Base-by-base conservation (phyloP, 2,888 invertebrate genomes). In the Megaustenia siamemsis region DNA sequence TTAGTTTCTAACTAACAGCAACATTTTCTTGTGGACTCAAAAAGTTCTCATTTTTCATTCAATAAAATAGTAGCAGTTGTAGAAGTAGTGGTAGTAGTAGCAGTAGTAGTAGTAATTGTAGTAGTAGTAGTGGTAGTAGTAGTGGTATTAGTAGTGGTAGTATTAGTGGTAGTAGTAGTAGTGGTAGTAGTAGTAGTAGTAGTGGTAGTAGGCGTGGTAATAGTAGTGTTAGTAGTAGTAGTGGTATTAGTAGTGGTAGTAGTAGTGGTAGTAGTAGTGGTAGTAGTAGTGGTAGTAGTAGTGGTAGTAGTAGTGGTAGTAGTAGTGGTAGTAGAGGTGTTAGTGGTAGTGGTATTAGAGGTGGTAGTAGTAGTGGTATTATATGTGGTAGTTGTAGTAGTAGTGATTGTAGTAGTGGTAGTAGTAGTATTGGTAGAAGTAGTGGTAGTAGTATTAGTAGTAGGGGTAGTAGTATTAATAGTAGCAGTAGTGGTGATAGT, bases 401-500 rank as follows among this genome's bases (percentile, higher is more conserved):
- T 56, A 15, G 56, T 56, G n/a, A 56, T 56, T 56, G 56, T 56
- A 21, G 56, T 21, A 56, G 56, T 56, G 56, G 56, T 56, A 3
- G n/a, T 60, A n/a, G 28, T 60, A 60, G 60, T 60, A 60, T n/a
- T 60, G 28, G 28, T 28, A 60, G n/a, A 6, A 60, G 75, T 49
- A 75, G 75, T 49, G 21, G 75, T 49, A 75, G 75, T 75, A 49
- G 75, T 75, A 49, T 45, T 75, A 8, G 49, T 75, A 75, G 75
- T 75, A 75, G 75, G 45, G n/a, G 49, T 75, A 75, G 45, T 75
- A 75, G 75, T 49, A 75, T 18, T 75, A 49, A 49, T 75, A 75
- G 75, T 75, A 49, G 75, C 28, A 49, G 60, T 28, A n/a, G 15
- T 60, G 12, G 60, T 60, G 28, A n/a, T 75, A 75, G 18, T 49